These are phyloP conservation scores for Tenthredo scrophulariae DNA, from an alignment of 2,888 invertebrate species.

Conservation along the genomic window DNA sequence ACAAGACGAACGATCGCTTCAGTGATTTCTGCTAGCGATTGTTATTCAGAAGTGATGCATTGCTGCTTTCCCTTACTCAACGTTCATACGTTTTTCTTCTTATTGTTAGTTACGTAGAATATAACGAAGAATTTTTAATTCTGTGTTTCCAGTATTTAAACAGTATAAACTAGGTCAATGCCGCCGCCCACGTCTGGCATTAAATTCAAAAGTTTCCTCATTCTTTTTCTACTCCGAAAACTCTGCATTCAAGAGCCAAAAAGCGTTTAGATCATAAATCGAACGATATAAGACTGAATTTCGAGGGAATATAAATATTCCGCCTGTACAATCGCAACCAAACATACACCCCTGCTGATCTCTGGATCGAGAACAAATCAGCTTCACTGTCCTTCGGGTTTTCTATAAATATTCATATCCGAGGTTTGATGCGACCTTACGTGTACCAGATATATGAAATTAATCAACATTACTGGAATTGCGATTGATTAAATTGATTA, in stretches of 20 bases:
- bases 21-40: background rate
- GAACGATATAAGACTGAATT: background rate
- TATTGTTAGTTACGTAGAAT: too few relatives aligned
- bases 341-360: background rate
- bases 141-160: background rate
- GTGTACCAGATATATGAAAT: background rate
- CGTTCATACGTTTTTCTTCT: background rate
- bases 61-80: background rate
- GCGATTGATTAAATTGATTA: background rate
- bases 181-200: background rate
- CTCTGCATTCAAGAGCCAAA: background rate
- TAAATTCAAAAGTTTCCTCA: background rate
- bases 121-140: background rate
- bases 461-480: background rate
- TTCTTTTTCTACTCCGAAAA: background rate
- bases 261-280: background rate
- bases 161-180: slow-evolving; percentile 10
- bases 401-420: background rate
- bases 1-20: background rate
- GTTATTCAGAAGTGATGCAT: background rate
- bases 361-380: background rate
- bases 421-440: background rate
- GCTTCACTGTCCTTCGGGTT: background rate
- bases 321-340: slow-evolving; percentile 15
- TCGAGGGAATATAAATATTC: background rate